Evolutionary conservation across 2,888 invertebrate genomes (phyloP).

Genomic region (Tipula vernalis): DNA sequence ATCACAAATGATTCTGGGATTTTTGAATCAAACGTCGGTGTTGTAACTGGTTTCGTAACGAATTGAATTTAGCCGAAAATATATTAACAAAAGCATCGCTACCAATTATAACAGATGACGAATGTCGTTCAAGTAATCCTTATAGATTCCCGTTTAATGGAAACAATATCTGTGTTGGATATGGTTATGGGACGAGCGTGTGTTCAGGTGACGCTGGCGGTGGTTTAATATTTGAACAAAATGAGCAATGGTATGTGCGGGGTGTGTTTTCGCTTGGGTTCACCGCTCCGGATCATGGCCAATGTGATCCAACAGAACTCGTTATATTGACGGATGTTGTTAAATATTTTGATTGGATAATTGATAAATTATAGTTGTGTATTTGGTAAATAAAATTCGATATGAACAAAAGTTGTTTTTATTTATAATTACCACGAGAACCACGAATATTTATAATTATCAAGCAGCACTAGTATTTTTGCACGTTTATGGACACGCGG

Average conservation of each 20-base stretch:
- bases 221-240: neutral
- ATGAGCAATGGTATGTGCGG: conserved; percentile 12
- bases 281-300: conserved; percentile 20
- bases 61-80: neutral
- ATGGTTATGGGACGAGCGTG: neutral
- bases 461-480: too few species aligned
- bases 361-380: neutral
- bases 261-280: conserved; percentile 18
- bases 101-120: neutral
- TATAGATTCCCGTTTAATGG: neutral
- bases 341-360: conserved; percentile 27
- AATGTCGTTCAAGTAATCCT: neutral
- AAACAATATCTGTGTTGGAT: neutral
- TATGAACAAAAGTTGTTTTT: too few species aligned
- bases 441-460: too few species aligned
- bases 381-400: too few species aligned
- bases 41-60: neutral
- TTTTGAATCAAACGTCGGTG: neutral
- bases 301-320: conserved; percentile 37
- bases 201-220: neutral
- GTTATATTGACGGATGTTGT: conserved; percentile 37
- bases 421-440: too few species aligned
- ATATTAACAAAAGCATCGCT: neutral
- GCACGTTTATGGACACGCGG: too few species aligned
- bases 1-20: neutral